Percentiles rank a stretch among this genome's conserved stretches.
These are phyloP conservation scores for Branchipolynoe longqiensis DNA, from an alignment of 2,888 invertebrate genomes.

Conservation along the genomic window DNA sequence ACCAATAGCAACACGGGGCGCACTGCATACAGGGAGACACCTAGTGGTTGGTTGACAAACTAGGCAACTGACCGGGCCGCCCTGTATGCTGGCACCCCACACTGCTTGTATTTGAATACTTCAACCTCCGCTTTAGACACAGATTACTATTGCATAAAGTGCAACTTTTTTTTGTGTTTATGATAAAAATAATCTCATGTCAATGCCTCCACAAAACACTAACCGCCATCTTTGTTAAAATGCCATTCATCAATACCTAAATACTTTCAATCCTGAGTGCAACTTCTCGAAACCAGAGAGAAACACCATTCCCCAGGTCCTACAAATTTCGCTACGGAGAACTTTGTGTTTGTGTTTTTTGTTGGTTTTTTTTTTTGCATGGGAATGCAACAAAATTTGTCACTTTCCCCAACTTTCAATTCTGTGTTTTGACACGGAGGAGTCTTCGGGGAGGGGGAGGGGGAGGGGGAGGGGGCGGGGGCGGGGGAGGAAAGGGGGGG, in stretches of 20 bases:
- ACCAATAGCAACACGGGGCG: constrained; percentile 53
- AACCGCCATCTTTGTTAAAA: constrained; percentile 48
- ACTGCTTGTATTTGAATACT: constrained; percentile 49
- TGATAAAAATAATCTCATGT: constrained; percentile 55
- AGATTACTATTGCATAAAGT: not conserved
- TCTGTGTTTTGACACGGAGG: constrained; percentile 31
- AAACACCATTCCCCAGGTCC: not conserved
- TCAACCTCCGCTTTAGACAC: constrained; percentile 10
- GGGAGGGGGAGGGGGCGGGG: too few relatives aligned
- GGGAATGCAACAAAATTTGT: constrained; percentile 23
- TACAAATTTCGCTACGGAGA: constrained; percentile 10
- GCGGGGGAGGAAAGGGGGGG: too few relatives aligned
- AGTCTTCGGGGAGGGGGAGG: constrained; percentile 26
- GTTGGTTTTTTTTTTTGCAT: too few relatives aligned
- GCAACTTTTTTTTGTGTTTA: constrained; percentile 17
- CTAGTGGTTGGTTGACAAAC: constrained; percentile 35
- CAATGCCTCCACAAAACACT: constrained; percentile 40
- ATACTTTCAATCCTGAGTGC: not conserved
- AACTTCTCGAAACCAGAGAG: not conserved
- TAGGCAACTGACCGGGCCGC: not conserved
- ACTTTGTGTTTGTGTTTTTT: too few relatives aligned
- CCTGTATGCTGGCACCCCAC: constrained; percentile 20
- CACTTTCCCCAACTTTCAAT: constrained; percentile 8
- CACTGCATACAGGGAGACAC: constrained; percentile 48
- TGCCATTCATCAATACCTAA: constrained; percentile 1